Evolutionary conservation across 2,888 invertebrate species (phyloP), one percentile per base, ranked within the genome.

Genomic region (Scaptomyza flava): DNA sequence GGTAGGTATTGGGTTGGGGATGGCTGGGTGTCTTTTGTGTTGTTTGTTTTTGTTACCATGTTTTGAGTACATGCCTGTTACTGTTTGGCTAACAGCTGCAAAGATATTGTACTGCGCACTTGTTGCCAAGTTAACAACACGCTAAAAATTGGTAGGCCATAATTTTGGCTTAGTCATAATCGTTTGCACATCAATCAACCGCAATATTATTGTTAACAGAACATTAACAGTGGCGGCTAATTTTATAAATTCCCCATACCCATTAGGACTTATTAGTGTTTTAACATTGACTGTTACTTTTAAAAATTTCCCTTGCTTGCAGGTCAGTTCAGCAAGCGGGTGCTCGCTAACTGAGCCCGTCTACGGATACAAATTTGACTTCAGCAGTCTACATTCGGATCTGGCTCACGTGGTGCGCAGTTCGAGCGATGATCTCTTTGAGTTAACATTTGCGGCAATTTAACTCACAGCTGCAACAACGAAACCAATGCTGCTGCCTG

Each of bases 381-480:
- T 92, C 17, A 89, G 61, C 57, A 62, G 72, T 9, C 76, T 92
- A 33, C 85, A 62, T 9, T 90, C 91, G 12, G 92, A 92, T 23
- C 71, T 92, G 43, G 91, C 85, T 1, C 91, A 90, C 64, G 71
- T 74, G 20, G 76, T 89, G 4, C 67, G 57, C 11, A 83, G 84
- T 58, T 69, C 58, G 9, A 70, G 64, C 30, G 86, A 87, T 38
- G 91, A 90, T 65, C 61, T 59, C 8, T 90, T 92, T 43, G 85
- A 90, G 59, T 92, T 64, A 92, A 92, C 68, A 74, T 92, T 11
- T 92, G 92, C 66, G 84, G 91, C 20, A 89, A 89, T 68, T 61
- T 91, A 48, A 83, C 85, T 3, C 85, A 80, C 56, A 74, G 58
- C 31, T 92, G 92, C 67, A 84, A 89, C 59, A 88, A 87, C 2